Evolutionary conservation across 37 sponge, comb jelly and placozoan genomes (phyloP).

Genomic region (Hormiphora californensis): DNA sequence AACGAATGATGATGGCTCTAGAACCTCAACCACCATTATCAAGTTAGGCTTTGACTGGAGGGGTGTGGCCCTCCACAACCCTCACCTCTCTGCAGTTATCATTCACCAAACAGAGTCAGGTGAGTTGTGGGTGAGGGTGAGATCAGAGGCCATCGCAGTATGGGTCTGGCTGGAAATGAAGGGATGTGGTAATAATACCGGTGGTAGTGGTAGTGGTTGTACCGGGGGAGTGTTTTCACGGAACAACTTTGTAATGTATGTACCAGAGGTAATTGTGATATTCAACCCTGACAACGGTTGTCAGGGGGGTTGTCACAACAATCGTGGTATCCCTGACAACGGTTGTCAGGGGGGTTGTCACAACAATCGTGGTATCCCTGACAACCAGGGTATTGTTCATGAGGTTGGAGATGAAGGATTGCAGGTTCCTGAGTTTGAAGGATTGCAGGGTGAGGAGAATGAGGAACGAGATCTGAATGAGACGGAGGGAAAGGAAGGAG

Average conservation of each 20-base stretch:
- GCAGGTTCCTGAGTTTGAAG: too few relatives aligned
- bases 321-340: too few relatives aligned
- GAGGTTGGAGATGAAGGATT: too few relatives aligned
- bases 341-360: too few relatives aligned
- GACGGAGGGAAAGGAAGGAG: background rate
- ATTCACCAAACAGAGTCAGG: background rate
- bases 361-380: too few relatives aligned
- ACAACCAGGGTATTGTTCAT: too few relatives aligned
- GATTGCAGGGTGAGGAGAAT: too few relatives aligned
- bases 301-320: too few relatives aligned
- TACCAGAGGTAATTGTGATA: background rate
- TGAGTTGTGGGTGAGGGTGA: background rate
- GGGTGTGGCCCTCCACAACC: background rate
- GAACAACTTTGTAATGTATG: background rate
- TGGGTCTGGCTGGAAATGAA: constrained; percentile 43
- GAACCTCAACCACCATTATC: background rate
- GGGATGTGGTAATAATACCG: too few relatives aligned
- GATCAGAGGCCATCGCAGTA: background rate
- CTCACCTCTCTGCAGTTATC: background rate
- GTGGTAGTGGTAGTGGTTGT: too few relatives aligned
- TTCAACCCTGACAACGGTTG: too few relatives aligned
- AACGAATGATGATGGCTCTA: background rate
- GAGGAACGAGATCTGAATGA: background rate
- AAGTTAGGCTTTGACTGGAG: background rate
- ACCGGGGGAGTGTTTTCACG: background rate